Evolutionary conservation across 2,888 invertebrate species (phyloP), one percentile per base, ranked within the genome.

Genomic region (Lampropteryx suffumata): DNA sequence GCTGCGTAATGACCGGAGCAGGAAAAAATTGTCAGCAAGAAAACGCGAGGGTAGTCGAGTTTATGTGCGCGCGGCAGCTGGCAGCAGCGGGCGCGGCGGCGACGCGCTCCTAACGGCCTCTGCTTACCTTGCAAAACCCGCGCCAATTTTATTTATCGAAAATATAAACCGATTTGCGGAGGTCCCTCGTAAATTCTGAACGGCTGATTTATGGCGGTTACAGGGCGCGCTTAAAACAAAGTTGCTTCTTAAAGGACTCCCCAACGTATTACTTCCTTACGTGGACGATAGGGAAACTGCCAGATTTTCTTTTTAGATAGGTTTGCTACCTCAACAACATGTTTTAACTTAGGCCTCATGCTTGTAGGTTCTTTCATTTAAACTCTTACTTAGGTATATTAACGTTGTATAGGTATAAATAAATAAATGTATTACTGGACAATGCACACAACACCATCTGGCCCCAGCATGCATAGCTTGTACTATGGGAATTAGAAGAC

Each of bases 91-190:
- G 53, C 35, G 50, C 49, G 51, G 71, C 76, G 77, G 76, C 84
- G 82, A 81, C 84, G 82, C 84, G 76, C 82, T 85, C 86, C 88
- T 86, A 89, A 88, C 88, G 81, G 87, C 82, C 85, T 79, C 84
- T 87, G 90, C 90, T 89, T 89, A 88, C 88, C 86, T 88, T 81
- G 89, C 90, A 87, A 88, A 90, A 88, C 85, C 85, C 84, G 86
- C 84, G 89, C 89, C 89, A 88, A 89, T 89, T 90, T 89, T 90
- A 90, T 90, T 90, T 90, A 90, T 90, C 90, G 90, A 89, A 89
- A 89, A 89, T 90, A 89, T 90, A 90, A 90, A 89, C 87, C 89
- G 88, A 89, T 90, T 89, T 88, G 84, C 89, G 79, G 84, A 86
- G 84, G 83, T 75, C 82, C 82, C 75, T 86, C 89, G 88, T 89